A percentile compares a stretch with the other conserved stretches of the same genome.
These are phyloP conservation scores for Andricus curvator DNA, from an alignment of 2,888 invertebrate species.

Conservation along the genomic window DNA sequence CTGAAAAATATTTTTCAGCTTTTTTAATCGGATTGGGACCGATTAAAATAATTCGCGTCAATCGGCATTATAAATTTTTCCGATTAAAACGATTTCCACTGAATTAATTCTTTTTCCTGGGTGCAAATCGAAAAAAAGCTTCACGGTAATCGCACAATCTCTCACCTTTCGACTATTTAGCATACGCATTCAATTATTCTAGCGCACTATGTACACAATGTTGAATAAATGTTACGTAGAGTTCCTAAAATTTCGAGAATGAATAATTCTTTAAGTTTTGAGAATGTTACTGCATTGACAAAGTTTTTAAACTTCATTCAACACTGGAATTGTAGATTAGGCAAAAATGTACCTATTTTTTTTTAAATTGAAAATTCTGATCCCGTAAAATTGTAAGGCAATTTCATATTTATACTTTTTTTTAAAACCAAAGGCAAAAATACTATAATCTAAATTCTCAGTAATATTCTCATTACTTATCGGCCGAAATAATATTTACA, in stretches of 20 bases:
- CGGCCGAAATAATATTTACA: background rate
- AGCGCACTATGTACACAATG: conserved; percentile 11
- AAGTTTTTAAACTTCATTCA: background rate
- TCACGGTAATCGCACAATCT: conserved; percentile 9
- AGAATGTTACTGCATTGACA: conserved; percentile 4
- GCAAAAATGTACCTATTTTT: background rate
- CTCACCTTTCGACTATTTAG: conserved; percentile 2
- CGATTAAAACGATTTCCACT: too few relatives aligned
- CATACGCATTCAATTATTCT: background rate
- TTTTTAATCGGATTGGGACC: too few relatives aligned
- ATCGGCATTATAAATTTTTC: too few relatives aligned
- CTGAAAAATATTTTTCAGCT: too few relatives aligned
- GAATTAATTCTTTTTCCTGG: too few relatives aligned
- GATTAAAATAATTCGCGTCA: too few relatives aligned
- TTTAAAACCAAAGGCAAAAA: background rate
- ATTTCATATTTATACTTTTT: background rate
- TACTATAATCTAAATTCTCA: background rate
- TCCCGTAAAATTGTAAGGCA: background rate
- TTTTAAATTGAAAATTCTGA: background rate
- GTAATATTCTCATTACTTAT: conserved; percentile 9
- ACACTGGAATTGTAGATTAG: background rate
- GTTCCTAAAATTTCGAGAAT: background rate
- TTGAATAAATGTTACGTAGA: conserved; percentile 9
- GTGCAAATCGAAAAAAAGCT: conserved; percentile 22
- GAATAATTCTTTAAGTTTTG: background rate